Evolutionary conservation across 2,888 invertebrate species (phyloP), one percentile per base, ranked within the genome.

Genomic region (Escarpia spicata): DNA sequence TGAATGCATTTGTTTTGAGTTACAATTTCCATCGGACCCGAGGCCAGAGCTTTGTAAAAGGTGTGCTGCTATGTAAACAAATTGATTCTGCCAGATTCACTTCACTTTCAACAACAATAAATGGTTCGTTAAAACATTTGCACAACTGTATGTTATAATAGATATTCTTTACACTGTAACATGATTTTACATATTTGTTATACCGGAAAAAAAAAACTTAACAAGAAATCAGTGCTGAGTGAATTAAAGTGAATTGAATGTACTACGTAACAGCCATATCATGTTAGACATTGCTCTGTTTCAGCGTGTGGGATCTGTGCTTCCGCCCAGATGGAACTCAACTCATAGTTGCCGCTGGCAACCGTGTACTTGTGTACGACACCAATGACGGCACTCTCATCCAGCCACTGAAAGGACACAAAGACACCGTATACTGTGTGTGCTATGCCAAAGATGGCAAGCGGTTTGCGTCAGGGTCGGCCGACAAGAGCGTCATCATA

Each of bases 401-500:
- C 91, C 99, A 99, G 96, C 97, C 99, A 0, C 97, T 99, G 0
- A 99, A 99, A 97, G 99, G 96, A 95, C 99, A 99, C 96, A 99
- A 99, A 96, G 99, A 99, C 94, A 97, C 98, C 31, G 99, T 99
- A 0, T 98, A 99, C 96, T 98, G 98, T 94, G 98, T 99, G 0
- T 98, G 98, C 75, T 99, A 99, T 97, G 98, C 99, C 0, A 98
- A 97, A 95, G 99, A 99, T 97, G 99, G 99, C 0, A 98, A 98
- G 96, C 98, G 98, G 95, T 99, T 99, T 97, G 99, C 99, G 0
- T 99, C 99, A 58, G 99, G 99, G 0, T 98, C 99, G 95, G 98
- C 99, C 3, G 99, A 99, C 96, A 99, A 99, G 97, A 98, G 98
- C 96, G 99, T 99, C 91, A 99, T 99, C 94, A 98, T 99, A 94